phyloP scores from a whole-genome alignment of 1,140 invertebrate genomes.

The Aphelinus atriplicis region DNA sequence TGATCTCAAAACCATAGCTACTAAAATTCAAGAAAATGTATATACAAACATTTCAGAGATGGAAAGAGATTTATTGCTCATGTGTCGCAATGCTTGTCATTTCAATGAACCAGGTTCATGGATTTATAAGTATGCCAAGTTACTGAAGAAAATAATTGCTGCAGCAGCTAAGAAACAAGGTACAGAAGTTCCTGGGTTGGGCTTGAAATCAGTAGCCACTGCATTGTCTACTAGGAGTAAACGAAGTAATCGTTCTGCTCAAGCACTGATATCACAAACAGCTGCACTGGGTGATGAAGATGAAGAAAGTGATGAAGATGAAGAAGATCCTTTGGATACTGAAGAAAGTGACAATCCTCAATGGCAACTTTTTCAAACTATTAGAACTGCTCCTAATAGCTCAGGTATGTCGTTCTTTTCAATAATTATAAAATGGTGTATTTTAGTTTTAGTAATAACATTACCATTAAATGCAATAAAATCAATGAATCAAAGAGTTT shows the following conservation, averaged over 20 bases:
- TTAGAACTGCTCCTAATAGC: slow-evolving; percentile 76
- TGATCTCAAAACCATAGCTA: slow-evolving; percentile 92
- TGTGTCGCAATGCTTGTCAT: slow-evolving; percentile 94
- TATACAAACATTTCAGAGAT: slow-evolving; percentile 83
- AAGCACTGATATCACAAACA: slow-evolving; percentile 65
- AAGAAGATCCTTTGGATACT: slow-evolving; percentile 72
- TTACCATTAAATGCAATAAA: too few relatives aligned
- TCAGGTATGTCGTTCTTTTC: slow-evolving; percentile 65
- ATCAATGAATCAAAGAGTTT: too few relatives aligned
- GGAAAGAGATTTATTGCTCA: slow-evolving; percentile 89
- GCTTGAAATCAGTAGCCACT: slow-evolving; percentile 53
- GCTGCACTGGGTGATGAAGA: slow-evolving; percentile 66
- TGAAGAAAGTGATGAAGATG: slow-evolving; percentile 72
- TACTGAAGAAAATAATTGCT: slow-evolving; percentile 79
- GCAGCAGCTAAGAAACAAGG: slow-evolving; percentile 66
- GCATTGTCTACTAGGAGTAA: slow-evolving; percentile 66
- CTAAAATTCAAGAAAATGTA: slow-evolving; percentile 86
- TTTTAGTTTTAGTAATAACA: too few relatives aligned
- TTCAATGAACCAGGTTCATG: slow-evolving; percentile 97
- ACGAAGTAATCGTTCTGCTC: slow-evolving; percentile 63
- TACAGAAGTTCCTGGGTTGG: slow-evolving; percentile 44
- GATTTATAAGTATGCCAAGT: slow-evolving; percentile 96
- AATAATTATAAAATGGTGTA: too few relatives aligned
- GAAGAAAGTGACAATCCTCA: slow-evolving; percentile 78
- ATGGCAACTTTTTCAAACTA: slow-evolving; percentile 83